Percentiles rank a stretch among this genome's conserved stretches.
phyloP scores from a whole-genome alignment of 2,113 vertebrate species.

The Halichoerus grypus region DNA sequence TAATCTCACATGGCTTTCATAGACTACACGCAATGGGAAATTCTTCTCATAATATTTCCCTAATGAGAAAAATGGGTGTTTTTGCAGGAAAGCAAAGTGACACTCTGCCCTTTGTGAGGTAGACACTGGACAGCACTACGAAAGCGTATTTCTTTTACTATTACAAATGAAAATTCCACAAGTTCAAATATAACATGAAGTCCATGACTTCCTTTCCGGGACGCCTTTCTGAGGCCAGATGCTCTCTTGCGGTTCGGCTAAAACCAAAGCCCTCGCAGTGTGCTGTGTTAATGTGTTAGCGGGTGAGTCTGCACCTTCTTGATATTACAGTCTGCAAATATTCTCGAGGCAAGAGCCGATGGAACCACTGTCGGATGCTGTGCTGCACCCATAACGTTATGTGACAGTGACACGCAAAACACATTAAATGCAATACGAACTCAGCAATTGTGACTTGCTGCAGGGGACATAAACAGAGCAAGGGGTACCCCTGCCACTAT shows the following conservation, averaged over 20 bases:
- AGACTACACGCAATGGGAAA: background rate
- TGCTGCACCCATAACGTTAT: background rate
- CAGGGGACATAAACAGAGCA: background rate
- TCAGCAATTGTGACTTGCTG: background rate
- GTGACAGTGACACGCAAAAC: background rate
- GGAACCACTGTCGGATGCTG: background rate
- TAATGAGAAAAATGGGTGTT: background rate
- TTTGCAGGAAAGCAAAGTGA: background rate
- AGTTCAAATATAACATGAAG: background rate
- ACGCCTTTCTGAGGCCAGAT: rapidly evolving
- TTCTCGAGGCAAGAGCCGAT: background rate
- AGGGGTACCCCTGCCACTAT: background rate
- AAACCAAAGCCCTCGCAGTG: rapidly evolving
- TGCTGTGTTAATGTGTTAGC: rapidly evolving
- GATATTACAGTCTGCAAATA: background rate
- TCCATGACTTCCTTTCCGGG: background rate
- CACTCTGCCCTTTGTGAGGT: background rate
- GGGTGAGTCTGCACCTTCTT: background rate
- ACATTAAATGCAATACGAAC: background rate
- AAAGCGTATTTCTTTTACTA: background rate
- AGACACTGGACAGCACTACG: background rate
- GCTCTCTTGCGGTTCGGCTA: rapidly evolving
- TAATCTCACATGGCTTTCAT: background rate
- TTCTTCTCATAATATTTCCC: background rate
- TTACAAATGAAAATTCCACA: background rate